These are phyloP conservation scores for Campylorhamphus procurvoides DNA, from an alignment of 2,113 vertebrate species.

Conservation along the genomic window DNA sequence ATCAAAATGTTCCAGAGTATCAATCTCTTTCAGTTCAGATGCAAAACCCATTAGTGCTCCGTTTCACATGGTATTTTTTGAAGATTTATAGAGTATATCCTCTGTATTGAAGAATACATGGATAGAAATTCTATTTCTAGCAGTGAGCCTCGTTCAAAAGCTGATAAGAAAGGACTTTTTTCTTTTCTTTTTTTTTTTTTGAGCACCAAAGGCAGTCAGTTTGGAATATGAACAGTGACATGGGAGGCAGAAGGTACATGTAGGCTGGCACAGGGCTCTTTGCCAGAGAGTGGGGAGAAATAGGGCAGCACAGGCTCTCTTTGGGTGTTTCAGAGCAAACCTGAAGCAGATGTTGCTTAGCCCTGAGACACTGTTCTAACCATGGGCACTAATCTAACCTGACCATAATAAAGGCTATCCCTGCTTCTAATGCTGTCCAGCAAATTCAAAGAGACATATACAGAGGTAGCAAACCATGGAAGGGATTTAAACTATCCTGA, in stretches of 20 bases:
- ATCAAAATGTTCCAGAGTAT: background rate
- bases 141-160: background rate
- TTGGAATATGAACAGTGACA: background rate
- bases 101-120: background rate
- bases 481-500: background rate
- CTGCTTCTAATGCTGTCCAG: background rate
- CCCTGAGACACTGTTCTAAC: background rate
- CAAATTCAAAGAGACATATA: background rate
- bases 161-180: background rate
- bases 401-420: background rate
- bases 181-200: background rate
- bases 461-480: background rate
- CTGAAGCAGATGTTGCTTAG: slow-evolving; percentile 21
- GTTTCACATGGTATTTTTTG: background rate
- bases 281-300: background rate
- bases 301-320: background rate
- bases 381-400: background rate
- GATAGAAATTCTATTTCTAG: background rate
- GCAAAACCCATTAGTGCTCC: background rate
- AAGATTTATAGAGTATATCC: background rate
- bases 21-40: background rate
- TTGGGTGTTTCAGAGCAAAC: background rate
- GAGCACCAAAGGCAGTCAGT: background rate
- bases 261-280: background rate
- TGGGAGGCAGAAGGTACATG: background rate